Percentiles rank a stretch among this genome's conserved stretches.
phyloP scores from a whole-genome alignment of 2,113 vertebrate species.

The Pedionomus torquatus region DNA sequence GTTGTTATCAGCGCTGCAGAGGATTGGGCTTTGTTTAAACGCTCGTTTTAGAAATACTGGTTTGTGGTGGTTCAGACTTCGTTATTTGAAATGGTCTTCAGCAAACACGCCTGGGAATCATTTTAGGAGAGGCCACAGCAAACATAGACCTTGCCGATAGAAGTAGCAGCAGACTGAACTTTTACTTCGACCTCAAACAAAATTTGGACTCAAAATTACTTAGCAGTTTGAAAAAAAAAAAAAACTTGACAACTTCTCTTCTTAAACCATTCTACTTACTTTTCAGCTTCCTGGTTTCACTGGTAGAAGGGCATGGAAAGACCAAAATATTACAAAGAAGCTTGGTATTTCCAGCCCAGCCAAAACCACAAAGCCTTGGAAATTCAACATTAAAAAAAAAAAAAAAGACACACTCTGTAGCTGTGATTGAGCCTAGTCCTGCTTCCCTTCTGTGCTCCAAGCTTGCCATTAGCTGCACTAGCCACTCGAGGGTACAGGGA shows the following conservation, averaged over 20 bases:
- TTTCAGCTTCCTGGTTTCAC: conserved; percentile 13
- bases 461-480: background rate
- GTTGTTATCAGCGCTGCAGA: background rate
- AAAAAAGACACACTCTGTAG: background rate
- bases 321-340: conserved; percentile 20
- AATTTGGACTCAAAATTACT: background rate
- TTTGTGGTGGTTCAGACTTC: background rate
- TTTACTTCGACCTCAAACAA: background rate
- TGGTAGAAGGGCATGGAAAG: conserved; percentile 33
- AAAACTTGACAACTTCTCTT: background rate
- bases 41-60: background rate
- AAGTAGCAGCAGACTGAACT: conserved; percentile 36
- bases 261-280: background rate
- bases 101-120: background rate
- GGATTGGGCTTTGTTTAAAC: background rate
- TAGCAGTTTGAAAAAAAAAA: background rate
- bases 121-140: background rate
- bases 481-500: background rate
- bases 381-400: background rate
- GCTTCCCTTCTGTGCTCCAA: background rate
- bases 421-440: background rate
- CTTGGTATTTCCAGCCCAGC: conserved; percentile 25
- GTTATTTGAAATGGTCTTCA: background rate
- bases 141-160: background rate
- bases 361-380: conserved; percentile 52